Conservation (phyloP, 1,140 invertebrate species). For the Bombus sibiricus region DNA sequence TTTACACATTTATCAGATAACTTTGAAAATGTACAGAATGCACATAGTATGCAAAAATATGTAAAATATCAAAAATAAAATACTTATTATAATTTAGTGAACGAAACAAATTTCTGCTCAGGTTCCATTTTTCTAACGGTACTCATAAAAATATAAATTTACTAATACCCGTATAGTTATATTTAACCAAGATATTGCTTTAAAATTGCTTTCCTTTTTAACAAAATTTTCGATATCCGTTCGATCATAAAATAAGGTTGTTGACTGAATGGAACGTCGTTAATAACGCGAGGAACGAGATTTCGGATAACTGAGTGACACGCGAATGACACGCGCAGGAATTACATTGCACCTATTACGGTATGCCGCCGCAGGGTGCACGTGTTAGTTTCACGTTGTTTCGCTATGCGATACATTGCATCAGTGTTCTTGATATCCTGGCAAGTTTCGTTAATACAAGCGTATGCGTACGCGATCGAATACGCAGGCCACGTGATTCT, state of each 20-base stretch:
- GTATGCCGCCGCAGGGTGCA: conserved; percentile 35
- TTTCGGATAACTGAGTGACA: conserved; percentile 20
- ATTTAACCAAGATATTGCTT: too few species aligned
- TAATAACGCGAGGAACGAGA: conserved; percentile 5
- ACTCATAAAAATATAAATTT: too few species aligned
- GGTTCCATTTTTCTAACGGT: too few species aligned
- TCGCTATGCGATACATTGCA: conserved; percentile 42
- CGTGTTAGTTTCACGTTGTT: conserved; percentile 50
- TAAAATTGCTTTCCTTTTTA: too few species aligned
- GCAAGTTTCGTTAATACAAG: conserved; percentile 18
- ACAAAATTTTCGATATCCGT: not conserved
- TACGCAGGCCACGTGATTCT: not conserved
- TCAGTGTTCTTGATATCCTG: conserved; percentile 41
- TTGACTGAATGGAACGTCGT: not conserved
- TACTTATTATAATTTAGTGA: too few species aligned
- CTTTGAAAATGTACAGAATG: too few species aligned
- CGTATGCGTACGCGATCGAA: not conserved
- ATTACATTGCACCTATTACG: conserved; percentile 59
- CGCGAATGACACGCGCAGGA: conserved; percentile 49
- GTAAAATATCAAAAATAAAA: too few species aligned
- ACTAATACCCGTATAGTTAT: too few species aligned
- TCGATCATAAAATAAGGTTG: not conserved
- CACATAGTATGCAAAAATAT: too few species aligned
- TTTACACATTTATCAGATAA: too few species aligned
- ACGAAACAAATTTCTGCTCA: too few species aligned